Evolutionary conservation across 2,113 vertebrate genomes (phyloP).

Genomic region (Clupea harengus): DNA sequence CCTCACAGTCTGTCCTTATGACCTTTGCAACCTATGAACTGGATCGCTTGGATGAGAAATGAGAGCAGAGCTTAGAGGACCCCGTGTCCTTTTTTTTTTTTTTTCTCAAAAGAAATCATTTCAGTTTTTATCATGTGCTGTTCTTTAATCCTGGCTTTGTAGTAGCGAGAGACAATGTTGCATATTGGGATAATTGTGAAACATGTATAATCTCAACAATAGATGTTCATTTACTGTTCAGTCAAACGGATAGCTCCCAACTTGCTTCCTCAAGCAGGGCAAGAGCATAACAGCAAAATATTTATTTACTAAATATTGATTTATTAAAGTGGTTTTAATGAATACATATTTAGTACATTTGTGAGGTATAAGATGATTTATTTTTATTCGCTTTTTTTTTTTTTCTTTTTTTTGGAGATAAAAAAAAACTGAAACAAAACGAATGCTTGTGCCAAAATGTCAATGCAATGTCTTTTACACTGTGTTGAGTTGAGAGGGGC

Average conservation of each 20-base stretch:
- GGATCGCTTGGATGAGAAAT: not conserved
- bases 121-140: not conserved
- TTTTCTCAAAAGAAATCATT: not conserved
- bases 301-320: slow-evolving; percentile 21
- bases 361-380: not conserved
- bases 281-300: not conserved
- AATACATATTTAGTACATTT: not conserved
- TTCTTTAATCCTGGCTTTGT: slow-evolving; percentile 8
- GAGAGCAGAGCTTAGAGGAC: not conserved
- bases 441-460: slow-evolving; percentile 29
- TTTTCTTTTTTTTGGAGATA: not conserved
- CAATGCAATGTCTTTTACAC: slow-evolving; percentile 29
- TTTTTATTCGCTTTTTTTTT: not conserved
- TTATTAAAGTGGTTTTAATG: not conserved
- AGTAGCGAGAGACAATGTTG: not conserved
- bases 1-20: not conserved
- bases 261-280: not conserved
- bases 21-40: not conserved
- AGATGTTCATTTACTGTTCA: not conserved
- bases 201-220: not conserved
- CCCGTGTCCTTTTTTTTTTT: not conserved
- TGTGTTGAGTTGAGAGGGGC: slow-evolving; percentile 20
- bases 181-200: not conserved
- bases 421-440: not conserved
- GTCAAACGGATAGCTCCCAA: not conserved